phyloP scores from a whole-genome alignment of 2,888 invertebrate genomes.

The Poecilus cupreus region DNA sequence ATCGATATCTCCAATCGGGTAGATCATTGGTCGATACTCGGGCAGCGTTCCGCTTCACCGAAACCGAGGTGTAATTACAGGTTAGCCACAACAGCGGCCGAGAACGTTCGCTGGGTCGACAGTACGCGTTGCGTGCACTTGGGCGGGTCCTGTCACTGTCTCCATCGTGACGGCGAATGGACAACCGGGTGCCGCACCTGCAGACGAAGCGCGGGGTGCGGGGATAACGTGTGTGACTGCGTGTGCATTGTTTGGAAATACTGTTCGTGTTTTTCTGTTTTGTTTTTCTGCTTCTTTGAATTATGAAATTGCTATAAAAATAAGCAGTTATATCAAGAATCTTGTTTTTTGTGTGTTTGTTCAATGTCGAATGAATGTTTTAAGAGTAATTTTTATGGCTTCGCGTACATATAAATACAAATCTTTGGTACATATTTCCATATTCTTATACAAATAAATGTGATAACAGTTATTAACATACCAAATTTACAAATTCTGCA shows the following conservation, averaged over 20 bases:
- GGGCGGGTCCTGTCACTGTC: slow-evolving; percentile 56
- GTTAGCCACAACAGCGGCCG: neutral
- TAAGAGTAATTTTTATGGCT: neutral
- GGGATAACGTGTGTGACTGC: neutral
- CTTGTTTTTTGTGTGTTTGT: neutral
- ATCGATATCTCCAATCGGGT: slow-evolving; percentile 37
- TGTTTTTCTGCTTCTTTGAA: slow-evolving; percentile 16
- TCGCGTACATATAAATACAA: neutral
- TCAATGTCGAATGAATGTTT: slow-evolving; percentile 18
- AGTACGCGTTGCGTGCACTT: slow-evolving; percentile 40
- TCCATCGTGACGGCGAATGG: slow-evolving; percentile 39
- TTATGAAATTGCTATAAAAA: slow-evolving; percentile 24
- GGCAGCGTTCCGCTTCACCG: slow-evolving; percentile 7
- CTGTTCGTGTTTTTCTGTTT: slow-evolving; percentile 5
- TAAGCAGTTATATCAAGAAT: neutral
- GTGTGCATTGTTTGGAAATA: slow-evolving; percentile 27
- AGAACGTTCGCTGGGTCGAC: neutral
- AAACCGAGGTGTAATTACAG: slow-evolving; percentile 44
- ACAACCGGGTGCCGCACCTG: neutral
- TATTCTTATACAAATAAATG: too few species aligned
- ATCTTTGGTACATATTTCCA: too few species aligned
- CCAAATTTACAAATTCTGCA: too few species aligned
- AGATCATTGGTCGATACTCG: slow-evolving; percentile 32
- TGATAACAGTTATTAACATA: too few species aligned
- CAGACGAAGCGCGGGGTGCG: neutral